phyloP scores from a whole-genome alignment of 2,888 invertebrate species.

The Nephrocerus scutellatus region DNA sequence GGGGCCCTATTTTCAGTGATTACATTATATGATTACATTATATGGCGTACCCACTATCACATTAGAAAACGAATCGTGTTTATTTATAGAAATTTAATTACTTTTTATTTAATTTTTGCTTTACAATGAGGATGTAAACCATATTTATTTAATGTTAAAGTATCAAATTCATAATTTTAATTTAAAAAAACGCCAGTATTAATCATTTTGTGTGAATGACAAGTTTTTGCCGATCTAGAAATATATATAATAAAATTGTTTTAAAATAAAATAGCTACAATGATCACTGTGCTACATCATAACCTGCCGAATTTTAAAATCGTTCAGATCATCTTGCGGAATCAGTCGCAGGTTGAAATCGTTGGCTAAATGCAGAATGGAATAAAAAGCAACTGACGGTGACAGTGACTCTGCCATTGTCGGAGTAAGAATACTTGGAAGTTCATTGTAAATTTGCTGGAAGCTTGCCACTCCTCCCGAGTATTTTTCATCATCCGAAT shows the following conservation, averaged over 20 bases:
- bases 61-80: no score
- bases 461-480: conserved; percentile 51
- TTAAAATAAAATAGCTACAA: neutral
- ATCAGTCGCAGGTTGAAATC: conserved; percentile 61
- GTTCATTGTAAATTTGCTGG: conserved; percentile 51
- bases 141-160: no score
- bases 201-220: neutral
- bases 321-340: conserved; percentile 50
- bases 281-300: conserved; percentile 15
- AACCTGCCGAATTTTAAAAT: conserved; percentile 49
- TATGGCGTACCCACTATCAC: no score
- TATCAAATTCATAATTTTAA: no score
- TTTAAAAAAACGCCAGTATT: neutral
- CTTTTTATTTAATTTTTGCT: no score
- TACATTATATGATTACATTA: no score
- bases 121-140: no score
- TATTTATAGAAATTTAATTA: no score
- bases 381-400: conserved; percentile 70
- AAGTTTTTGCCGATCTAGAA: no score
- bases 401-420: conserved; percentile 67
- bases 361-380: conserved; percentile 77
- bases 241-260: neutral
- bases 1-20: no score
- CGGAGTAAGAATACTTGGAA: conserved; percentile 54
- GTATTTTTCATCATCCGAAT: conserved; percentile 34